Base-by-base conservation (phyloP, 1,140 invertebrate species). In the Drosophila gunungcola region DNA sequence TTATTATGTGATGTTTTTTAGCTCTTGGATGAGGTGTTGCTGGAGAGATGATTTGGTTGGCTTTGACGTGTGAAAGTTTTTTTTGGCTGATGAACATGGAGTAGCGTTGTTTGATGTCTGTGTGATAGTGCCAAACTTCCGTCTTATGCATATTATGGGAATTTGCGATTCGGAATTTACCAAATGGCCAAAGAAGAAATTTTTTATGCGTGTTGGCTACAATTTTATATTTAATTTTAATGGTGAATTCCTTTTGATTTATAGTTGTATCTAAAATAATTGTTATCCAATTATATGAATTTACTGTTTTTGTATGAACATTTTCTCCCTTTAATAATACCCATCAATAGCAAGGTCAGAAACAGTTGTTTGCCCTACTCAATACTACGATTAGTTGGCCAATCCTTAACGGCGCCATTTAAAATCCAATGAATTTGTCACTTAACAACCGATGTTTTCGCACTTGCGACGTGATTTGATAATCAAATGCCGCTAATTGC, bases 401-500 rank as follows among this genome's bases (percentile, higher is more conserved):
- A 46, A 38, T 36, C 27, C 53, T 51, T 49, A 70, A 69, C 69
- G 81, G 79, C 67, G 81, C 51, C 65, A 82, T 83, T 69, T 69
- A 88, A 76, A 67, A 79, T 45, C 41, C 34, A 58, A 73, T 76
- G 55, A 73, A 69, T 64, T 88, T 86, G 83, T 86, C 82, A 78
- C 74, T 82, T 82, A 86, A 76, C 62, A 46, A 41, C 32, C 10
- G 38, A 41, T 46, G 46, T 43, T 62, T 68, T 60, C 54, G 29
- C 62, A 53, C 52, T 63, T 62, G 51, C 52, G 54, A 25, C 48
- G 42, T 53, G 46, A 60, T 73, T 53, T 51, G 39, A 49, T 52
- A 82, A 86, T 82, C 67, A 65, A 86, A 79, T 83, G 75, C 79
- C 75, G 75, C 83, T 86, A 82, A 88, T 88, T 86, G 83, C 79